Conservation (phyloP, 1,140 invertebrate species). For the Palaemon carinicauda region DNA sequence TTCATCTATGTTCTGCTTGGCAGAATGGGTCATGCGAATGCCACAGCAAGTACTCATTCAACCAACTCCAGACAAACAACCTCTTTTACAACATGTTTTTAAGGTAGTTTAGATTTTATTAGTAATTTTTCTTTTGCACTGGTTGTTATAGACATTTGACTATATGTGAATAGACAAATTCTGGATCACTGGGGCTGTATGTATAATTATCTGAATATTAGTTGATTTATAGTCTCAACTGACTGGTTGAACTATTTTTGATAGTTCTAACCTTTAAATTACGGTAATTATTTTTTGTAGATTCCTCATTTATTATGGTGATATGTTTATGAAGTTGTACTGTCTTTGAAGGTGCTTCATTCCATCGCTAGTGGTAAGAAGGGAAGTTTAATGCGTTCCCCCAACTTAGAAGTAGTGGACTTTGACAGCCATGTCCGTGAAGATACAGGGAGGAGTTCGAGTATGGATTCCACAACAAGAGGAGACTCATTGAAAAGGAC, state of each 20-base stretch:
- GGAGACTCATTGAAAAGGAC: conserved; percentile 58
- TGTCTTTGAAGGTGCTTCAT: conserved; percentile 64
- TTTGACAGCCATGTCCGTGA: conserved; percentile 76
- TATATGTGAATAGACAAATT: too few relatives aligned
- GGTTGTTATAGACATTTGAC: too few relatives aligned
- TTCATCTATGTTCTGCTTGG: conserved; percentile 86
- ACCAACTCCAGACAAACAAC: conserved; percentile 61
- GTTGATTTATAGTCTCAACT: too few relatives aligned
- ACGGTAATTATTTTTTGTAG: too few relatives aligned
- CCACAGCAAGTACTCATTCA: conserved; percentile 67
- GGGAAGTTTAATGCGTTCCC: conserved; percentile 50
- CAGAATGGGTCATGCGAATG: conserved; percentile 90
- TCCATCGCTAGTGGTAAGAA: conserved; percentile 65
- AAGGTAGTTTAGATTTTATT: too few relatives aligned
- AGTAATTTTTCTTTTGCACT: too few relatives aligned
- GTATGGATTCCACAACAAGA: conserved; percentile 48
- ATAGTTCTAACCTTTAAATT: too few relatives aligned
- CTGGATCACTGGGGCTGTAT: too few relatives aligned
- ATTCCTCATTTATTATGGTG: too few relatives aligned
- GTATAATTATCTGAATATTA: too few relatives aligned
- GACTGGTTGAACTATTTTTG: too few relatives aligned
- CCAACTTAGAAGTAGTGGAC: conserved; percentile 67
- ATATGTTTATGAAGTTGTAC: too few relatives aligned
- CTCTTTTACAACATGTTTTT: conserved; percentile 73
- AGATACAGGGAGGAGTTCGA: conserved; percentile 71